phyloP scores from a whole-genome alignment of 2,797 vertebrate genomes.

The Microctenopoma lineatum region DNA sequence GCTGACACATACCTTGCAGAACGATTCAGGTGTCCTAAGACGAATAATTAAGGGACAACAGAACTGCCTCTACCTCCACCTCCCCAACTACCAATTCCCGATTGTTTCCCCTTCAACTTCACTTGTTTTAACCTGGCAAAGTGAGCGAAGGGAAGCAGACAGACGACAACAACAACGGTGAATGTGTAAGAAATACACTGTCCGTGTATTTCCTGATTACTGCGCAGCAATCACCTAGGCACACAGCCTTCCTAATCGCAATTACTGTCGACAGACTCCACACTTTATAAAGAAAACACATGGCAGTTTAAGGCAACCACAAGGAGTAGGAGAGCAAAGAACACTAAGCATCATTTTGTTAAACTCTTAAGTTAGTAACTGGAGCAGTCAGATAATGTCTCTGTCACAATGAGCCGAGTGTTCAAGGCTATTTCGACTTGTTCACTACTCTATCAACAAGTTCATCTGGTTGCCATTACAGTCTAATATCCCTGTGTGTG shows the following conservation, averaged over 20 bases:
- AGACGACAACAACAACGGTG: slow-evolving; percentile 40
- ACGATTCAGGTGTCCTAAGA: slow-evolving; percentile 20
- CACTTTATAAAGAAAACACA: slow-evolving; percentile 45
- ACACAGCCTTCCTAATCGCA: slow-evolving; percentile 30
- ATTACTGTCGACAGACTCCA: slow-evolving; percentile 28
- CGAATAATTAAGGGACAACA: slow-evolving; percentile 55
- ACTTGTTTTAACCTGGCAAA: slow-evolving; percentile 44
- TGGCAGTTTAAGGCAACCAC: slow-evolving; percentile 37
- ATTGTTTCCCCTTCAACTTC: slow-evolving; percentile 42
- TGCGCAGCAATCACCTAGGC: slow-evolving; percentile 29
- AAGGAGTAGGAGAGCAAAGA: slow-evolving; percentile 32
- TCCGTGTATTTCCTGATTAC: slow-evolving; percentile 59
- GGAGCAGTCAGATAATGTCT: slow-evolving; percentile 46
- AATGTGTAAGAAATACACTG: slow-evolving; percentile 56
- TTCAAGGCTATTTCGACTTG: slow-evolving; percentile 43
- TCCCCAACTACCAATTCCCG: slow-evolving; percentile 18
- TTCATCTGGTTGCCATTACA: slow-evolving; percentile 66
- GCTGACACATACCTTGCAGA: slow-evolving; percentile 37
- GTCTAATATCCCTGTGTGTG: slow-evolving; percentile 51
- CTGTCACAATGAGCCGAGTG: slow-evolving; percentile 40
- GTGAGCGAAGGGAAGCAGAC: slow-evolving; percentile 51
- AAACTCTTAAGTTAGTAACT: slow-evolving; percentile 37
- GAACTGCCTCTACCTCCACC: slow-evolving; percentile 32
- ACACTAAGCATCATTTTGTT: slow-evolving; percentile 35
- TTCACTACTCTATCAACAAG: slow-evolving; percentile 61